Conservation (phyloP, 2,113 vertebrate genomes). For the Hydropotes inermis region DNA sequence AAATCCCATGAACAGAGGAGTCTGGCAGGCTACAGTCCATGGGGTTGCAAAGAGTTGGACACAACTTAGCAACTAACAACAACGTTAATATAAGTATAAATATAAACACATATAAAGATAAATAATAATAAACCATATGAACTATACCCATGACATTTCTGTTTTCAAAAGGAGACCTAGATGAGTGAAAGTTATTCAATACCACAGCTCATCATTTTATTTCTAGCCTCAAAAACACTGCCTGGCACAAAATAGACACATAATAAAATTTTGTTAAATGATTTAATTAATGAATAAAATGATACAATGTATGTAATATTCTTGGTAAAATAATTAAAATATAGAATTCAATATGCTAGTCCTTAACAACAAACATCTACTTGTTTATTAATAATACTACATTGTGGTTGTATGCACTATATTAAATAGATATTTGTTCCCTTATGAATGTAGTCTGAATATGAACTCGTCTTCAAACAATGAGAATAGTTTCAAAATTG, state of each 20-base stretch:
- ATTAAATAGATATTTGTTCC: background rate
- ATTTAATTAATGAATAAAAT: background rate
- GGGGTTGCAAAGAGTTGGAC: background rate
- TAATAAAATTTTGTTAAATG: background rate
- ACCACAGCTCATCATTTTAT: background rate
- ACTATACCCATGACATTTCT: background rate
- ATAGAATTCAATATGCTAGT: background rate
- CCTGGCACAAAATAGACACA: background rate
- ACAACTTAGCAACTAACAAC: fast-evolving
- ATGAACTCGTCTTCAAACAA: background rate
- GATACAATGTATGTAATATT: background rate
- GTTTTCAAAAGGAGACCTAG: background rate
- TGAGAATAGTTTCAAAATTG: background rate
- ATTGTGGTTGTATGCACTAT: background rate
- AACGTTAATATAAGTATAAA: background rate
- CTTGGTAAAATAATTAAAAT: background rate
- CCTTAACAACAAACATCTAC: background rate
- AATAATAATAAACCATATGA: background rate
- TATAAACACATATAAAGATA: background rate
- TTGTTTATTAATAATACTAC: background rate
- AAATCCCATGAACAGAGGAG: background rate
- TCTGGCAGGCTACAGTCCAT: background rate
- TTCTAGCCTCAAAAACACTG: background rate
- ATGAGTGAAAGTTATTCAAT: background rate
- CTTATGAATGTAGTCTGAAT: background rate